Percentiles rank a stretch among this genome's conserved stretches.
phyloP scores from a whole-genome alignment of 2,113 vertebrate species.

The Pagrus major region DNA sequence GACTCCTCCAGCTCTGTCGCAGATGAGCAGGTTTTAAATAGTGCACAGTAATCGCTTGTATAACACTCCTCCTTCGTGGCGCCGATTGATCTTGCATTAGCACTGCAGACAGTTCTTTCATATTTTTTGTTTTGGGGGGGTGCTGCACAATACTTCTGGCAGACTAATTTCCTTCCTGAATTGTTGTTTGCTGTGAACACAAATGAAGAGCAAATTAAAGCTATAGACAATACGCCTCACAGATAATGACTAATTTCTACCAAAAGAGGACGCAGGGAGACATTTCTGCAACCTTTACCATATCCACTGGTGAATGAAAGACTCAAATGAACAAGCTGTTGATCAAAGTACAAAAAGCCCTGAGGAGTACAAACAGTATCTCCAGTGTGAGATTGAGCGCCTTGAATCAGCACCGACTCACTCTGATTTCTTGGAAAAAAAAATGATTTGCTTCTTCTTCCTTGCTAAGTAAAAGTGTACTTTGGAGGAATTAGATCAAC shows the following conservation, averaged over 20 bases:
- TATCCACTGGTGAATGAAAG: neutral
- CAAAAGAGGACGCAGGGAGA: neutral
- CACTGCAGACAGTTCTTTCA: neutral
- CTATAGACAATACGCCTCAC: neutral
- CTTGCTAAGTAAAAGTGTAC: neutral
- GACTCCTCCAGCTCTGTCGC: slow-evolving; percentile 7
- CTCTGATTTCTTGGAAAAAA: slow-evolving; percentile 15
- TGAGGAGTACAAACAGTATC: neutral
- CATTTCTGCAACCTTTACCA: neutral
- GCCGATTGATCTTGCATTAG: slow-evolving; percentile 28
- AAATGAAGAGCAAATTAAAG: neutral
- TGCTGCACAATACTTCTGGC: neutral
- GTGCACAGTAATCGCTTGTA: slow-evolving; percentile 20
- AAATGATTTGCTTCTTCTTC: neutral
- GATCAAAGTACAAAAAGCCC: slow-evolving; percentile 48
- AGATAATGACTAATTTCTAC: neutral
- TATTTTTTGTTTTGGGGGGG: neutral
- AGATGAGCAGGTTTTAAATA: slow-evolving; percentile 31
- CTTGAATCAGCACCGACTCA: slow-evolving; percentile 13
- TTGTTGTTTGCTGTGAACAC: neutral
- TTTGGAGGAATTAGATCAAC: slow-evolving; percentile 7
- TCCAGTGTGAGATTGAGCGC: slow-evolving; percentile 39
- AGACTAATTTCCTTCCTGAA: neutral
- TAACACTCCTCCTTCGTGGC: neutral
- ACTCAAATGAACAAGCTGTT: slow-evolving; percentile 41